Evolutionary conservation across 2,888 invertebrate species (phyloP).

Genomic region (Elmis aenea): DNA sequence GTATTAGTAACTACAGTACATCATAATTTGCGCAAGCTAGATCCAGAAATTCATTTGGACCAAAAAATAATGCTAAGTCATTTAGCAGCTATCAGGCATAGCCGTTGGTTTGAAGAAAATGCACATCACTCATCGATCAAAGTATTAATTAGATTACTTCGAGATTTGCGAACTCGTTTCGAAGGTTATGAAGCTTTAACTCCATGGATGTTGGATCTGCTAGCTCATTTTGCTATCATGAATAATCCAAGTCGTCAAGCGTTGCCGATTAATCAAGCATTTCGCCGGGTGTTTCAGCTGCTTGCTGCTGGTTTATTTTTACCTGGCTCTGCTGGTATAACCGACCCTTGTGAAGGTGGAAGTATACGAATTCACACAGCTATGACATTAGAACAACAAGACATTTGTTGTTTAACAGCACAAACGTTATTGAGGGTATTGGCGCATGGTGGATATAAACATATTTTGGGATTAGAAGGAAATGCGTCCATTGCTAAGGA

Average conservation of each 20-base stretch:
- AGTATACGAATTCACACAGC: constrained; percentile 86
- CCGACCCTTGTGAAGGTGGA: constrained; percentile 91
- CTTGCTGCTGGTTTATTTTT: constrained; percentile 91
- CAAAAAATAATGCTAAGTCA: constrained; percentile 80
- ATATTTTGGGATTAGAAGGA: constrained; percentile 69
- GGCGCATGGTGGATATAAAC: constrained; percentile 89
- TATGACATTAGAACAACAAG: constrained; percentile 87
- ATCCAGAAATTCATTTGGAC: constrained; percentile 76
- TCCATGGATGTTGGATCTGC: constrained; percentile 94
- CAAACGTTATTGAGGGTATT: constrained; percentile 89
- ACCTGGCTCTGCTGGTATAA: constrained; percentile 87
- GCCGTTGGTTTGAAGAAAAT: constrained; percentile 97
- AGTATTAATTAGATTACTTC: constrained; percentile 82
- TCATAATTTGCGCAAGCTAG: constrained; percentile 88
- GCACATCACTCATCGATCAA: constrained; percentile 96
- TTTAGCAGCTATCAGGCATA: constrained; percentile 89
- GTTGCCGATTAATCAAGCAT: constrained; percentile 86
- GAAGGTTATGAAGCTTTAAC: constrained; percentile 86
- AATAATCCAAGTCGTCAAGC: constrained; percentile 93
- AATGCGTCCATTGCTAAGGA: constrained; percentile 60
- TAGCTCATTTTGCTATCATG: constrained; percentile 95
- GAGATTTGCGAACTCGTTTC: constrained; percentile 86
- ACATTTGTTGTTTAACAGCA: constrained; percentile 88
- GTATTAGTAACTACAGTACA: constrained; percentile 92
- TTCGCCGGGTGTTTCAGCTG: constrained; percentile 83